Evolutionary conservation across 1,140 invertebrate species (phyloP), one percentile per base, ranked within the genome.

Genomic region (Eriosoma lanigerum): DNA sequence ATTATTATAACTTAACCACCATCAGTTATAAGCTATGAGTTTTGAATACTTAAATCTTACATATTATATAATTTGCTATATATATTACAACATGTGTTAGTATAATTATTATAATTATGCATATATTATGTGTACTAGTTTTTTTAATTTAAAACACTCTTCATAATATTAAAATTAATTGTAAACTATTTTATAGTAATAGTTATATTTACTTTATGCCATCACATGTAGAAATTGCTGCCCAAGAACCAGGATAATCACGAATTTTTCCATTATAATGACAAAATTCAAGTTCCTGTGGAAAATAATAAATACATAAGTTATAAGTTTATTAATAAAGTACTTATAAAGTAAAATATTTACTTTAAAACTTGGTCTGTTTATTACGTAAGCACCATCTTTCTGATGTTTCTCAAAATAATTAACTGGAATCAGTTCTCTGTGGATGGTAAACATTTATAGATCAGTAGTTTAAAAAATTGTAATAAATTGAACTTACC

Each of bases 251-350:
- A 9, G 89, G 87, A 81, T 89, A 86, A 76, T 89, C 90, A 82
- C 90, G 86, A n/a, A 97, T 88, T 58, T 87, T 90, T 38, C 96
- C 96, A 84, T 92, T 90, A 84, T 96, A 96, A 84, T 94, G 93
- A 86, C 94, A 96, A 83, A 94, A 85, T 81, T 91, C 89, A 38
- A 89, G 83, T 83, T 93, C 91, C 93, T 94, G 86, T 10, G 88
- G 89, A 81, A 75, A 81, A 81, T 19, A 70, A 52, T 52, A 21
- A 44, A 26, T n/a, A 81, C 6, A 3, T 21, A 60, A 21, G 73
- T 19, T 4, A 26, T 1, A 38, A 44, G 19, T 78, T 3, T 21
- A 4, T 21, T 21, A 26, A 29, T 19, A n/a, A 29, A 21, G n/a
- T n/a, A n/a, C n/a, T 21, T n/a, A n/a, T 64, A 2, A 29, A 38